Conservation (phyloP, 2,888 invertebrate species). For the Germaria angustata region DNA sequence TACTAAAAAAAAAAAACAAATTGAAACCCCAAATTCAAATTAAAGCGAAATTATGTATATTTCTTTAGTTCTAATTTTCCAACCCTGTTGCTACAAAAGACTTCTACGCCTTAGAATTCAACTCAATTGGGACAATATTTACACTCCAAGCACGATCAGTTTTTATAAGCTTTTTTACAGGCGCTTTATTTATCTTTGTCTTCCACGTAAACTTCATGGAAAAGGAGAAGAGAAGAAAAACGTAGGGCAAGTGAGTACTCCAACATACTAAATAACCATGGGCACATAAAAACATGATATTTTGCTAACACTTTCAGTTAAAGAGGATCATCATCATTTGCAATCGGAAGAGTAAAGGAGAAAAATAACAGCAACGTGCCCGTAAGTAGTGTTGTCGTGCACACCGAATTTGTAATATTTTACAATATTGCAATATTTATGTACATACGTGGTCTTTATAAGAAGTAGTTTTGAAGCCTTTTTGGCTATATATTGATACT, state of each 20-base stretch:
- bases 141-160: slow-evolving; percentile 77
- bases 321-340: slow-evolving; percentile 47
- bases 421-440: neutral
- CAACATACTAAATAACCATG: slow-evolving; percentile 15
- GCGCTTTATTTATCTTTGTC: slow-evolving; percentile 12
- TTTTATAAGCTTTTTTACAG: slow-evolving; percentile 58
- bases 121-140: slow-evolving; percentile 74
- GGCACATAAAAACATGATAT: slow-evolving; percentile 42
- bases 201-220: neutral
- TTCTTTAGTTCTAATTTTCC: too few species aligned
- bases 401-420: neutral
- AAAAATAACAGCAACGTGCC: too few species aligned
- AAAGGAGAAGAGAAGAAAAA: slow-evolving; percentile 31
- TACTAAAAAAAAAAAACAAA: too few species aligned
- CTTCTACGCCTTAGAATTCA: slow-evolving; percentile 39
- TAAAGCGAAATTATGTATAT: too few species aligned
- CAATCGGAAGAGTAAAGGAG: neutral
- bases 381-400: neutral
- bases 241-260: slow-evolving; percentile 22
- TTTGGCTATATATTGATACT: too few species aligned
- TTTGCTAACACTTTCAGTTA: slow-evolving; percentile 54
- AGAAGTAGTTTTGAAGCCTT: too few species aligned
- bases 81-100: neutral
- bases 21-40: too few species aligned
- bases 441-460: too few species aligned